A percentile compares a stretch with the other conserved stretches of the same genome.
phyloP scores from a whole-genome alignment of 2,888 invertebrate species.

The Macrophya alboannulata region DNA sequence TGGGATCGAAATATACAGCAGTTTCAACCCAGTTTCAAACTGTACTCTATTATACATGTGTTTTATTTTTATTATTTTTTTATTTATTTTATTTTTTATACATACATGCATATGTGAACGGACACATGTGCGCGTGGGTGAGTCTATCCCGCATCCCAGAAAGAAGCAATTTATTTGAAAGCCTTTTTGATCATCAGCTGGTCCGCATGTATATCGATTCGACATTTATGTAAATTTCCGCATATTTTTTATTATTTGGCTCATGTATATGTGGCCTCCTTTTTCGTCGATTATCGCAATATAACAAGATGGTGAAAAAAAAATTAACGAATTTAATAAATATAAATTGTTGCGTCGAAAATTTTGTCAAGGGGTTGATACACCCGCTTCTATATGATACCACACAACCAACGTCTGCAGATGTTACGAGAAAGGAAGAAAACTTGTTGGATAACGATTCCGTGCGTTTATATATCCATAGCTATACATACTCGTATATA shows the following conservation, averaged over 20 bases:
- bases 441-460: neutral
- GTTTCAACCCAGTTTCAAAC: slow-evolving; percentile 2
- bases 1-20: neutral
- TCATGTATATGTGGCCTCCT: neutral
- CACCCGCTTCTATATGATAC: neutral
- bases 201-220: neutral
- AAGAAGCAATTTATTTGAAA: slow-evolving; percentile 46
- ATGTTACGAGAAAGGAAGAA: neutral
- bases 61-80: neutral
- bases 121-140: neutral
- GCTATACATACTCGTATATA: neutral
- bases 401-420: neutral
- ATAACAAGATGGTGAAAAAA: neutral
- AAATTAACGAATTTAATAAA: slow-evolving; percentile 5
- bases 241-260: neutral
- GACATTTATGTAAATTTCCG: neutral
- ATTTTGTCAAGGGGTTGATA: slow-evolving; percentile 4
- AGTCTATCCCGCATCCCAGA: neutral
- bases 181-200: slow-evolving; percentile 45
- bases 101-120: neutral
- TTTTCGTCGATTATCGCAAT: neutral
- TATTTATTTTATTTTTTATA: neutral
- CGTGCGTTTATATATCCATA: neutral
- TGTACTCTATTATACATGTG: neutral
- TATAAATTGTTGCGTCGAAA: neutral